These are phyloP conservation scores for Trididemnum clinides DNA, from an alignment of 23 tunicate genomes.

Conservation along the genomic window DNA sequence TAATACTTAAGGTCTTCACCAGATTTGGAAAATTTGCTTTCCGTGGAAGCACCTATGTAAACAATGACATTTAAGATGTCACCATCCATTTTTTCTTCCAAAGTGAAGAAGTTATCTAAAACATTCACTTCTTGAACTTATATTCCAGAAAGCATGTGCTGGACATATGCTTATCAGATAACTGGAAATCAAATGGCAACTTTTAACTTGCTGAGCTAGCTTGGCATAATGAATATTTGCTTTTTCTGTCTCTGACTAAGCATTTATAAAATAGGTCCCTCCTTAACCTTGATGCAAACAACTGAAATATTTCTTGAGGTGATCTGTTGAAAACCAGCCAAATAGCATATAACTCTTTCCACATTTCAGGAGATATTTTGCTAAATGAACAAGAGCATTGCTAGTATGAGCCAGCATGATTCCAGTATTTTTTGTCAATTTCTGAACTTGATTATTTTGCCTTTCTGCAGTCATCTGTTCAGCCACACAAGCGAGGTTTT, in stretches of 20 bases:
- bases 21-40: background rate
- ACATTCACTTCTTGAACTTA: background rate
- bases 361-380: background rate
- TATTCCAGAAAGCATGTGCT: background rate
- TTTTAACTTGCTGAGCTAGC: background rate
- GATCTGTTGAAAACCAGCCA: slow-evolving; percentile 4
- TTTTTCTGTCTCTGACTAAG: background rate
- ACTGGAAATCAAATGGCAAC: background rate
- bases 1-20: background rate
- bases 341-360: background rate
- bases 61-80: slow-evolving; percentile 5
- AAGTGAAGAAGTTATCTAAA: background rate
- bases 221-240: slow-evolving; percentile 6
- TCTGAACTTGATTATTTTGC: background rate
- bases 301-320: background rate
- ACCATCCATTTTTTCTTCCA: background rate
- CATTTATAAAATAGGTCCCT: slow-evolving; percentile 10
- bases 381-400: background rate
- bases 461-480: slow-evolving; percentile 7
- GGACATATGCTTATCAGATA: background rate
- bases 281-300: background rate
- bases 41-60: background rate
- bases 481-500: background rate
- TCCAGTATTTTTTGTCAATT: slow-evolving; percentile 10
- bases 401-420: background rate